Base-by-base conservation (phyloP, 2,113 vertebrate species). In the Amblyopsis rosae region DNA sequence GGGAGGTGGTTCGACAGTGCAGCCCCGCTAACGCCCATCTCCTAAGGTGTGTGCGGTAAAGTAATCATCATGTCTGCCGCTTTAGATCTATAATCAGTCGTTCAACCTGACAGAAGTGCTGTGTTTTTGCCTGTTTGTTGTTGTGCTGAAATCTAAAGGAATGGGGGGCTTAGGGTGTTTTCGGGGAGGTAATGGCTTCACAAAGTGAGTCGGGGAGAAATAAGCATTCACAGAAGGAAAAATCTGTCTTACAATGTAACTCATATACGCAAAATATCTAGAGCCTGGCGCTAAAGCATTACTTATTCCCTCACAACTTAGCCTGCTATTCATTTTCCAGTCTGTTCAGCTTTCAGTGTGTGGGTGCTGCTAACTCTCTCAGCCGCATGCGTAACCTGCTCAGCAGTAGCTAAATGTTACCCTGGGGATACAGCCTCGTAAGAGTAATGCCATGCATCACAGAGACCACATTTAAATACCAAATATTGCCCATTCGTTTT, bases 371-470 rank as follows among this genome's bases (percentile, higher is more conserved):
- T 87, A 86, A 86, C 85, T 87, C 83, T 75, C 72, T 74, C 77
- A 73, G 80, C 75, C 63, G 74, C 72, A 73, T 81, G 84, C 81
- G 82, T 85, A 89, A 89, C 87, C 86, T 85, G 85, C 86, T 86
- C 83, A 86, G 83, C 85, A 87, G 82, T 86, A 83, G 80, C 83
- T 87, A 86, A 92, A 88, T 91, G 90, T 86, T 88, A 83, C 91
- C 89, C 89, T 89, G 67, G 90, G 90, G 90, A 90, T 81, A 81
- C 74, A 79, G 90, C 90, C 90, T 89, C 82, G 85, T 83, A 87
- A 90, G 86, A 90, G 89, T 86, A 88, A 84, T 69, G 79, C 84
- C 87, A 92, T 91, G 90, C 81, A 92, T 93, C 89, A 92, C 82
- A 88, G 79, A 84, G 80, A 90, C 77, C 79, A 80, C 86, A 90